Evolutionary conservation across 2,888 invertebrate genomes (phyloP), one percentile per base, ranked within the genome.

Genomic region (Heteromyza rotundicornis): DNA sequence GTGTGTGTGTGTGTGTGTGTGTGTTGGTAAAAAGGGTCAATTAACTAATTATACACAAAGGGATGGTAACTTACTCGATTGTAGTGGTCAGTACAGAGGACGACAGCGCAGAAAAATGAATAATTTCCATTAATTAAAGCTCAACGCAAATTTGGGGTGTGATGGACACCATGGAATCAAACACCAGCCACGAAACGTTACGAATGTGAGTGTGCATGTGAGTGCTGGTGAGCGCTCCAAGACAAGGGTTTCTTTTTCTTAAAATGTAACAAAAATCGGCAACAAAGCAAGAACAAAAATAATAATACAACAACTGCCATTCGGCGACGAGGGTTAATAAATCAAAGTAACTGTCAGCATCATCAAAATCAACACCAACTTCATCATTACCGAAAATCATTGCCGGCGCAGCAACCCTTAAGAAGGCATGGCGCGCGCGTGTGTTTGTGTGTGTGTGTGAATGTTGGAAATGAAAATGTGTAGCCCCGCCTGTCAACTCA

Each of bases 331-430:
- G 68, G 70, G 47, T 44, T 54, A 44, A 72, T 74, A 74, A 74
- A 76, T 74, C 74, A 74, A 75, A 69, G 76, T 72, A 74, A 74
- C 70, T 74, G 76, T 75, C 76, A 72, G 67, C 76, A 75, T 74
- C 76, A 74, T 69, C 72, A 68, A 71, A 73, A 69, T 71, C 71
- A 70, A 67, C 70, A 70, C 67, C 76, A 74, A 74, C 72, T 68
- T 64, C 67, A 72, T 47, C 47, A 47, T 47, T 20, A 47, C 2
- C 47, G 47, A 47, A 47, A 47, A 47, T 19, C 44, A 35, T 54
- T 61, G 63, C 16, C 60, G 54, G 36, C 57, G 40, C 47, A 47
- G 17, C 72, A 68, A 73, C 74, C 73, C 73, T 67, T 74, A 65
- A 70, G n/a, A n/a, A n/a, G 64, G 68, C 68, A 68, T 63, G 68